Base-by-base conservation (phyloP, 1,140 invertebrate genomes). In the Tribolium castaneum region DNA sequence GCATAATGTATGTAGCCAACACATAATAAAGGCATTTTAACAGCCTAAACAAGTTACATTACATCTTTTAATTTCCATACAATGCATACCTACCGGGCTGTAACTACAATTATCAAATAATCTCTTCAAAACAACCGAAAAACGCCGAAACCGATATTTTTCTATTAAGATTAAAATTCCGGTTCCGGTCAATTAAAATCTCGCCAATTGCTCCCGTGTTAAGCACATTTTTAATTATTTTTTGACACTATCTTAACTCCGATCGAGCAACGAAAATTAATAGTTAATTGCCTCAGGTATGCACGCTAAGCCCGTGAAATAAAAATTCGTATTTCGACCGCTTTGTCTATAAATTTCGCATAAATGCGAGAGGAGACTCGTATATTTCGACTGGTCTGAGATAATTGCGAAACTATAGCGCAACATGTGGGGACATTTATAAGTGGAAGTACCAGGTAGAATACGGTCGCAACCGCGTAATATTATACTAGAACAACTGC, bases 321-420 rank as follows among this genome's bases (percentile, higher is more conserved):
- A 10, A 59, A 19, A 19, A 59, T 7, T 3, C 19, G 5, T 9
- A 59, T 19, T 59, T 19, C 14, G 25, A 1, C 39, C 30, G 59
- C 22, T 66, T 66, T 14, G 25, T 52, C 51, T 66, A 66, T 66
- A 66, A 66, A 66, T 66, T 66, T 66, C 13, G 59, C 34, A 66
- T 66, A 35, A 66, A 66, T 35, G 54, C 19, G 54, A 45, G 54
- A 22, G 54, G 7, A 54, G 71, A 73, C 71, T 77, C 76, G 75
- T 79, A 79, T 79, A 81, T 77, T 81, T 66, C 35, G 59, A 70
- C 35, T 51, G 80, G 66, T 78, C 81, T 80, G 82, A 83, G 84
- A 84, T 86, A 86, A 86, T 86, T 86, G 84, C 85, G 82, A 85
- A 86, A 86, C 85, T 86, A 86, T 86, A 80, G 82, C 79, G 82